These are phyloP conservation scores for Aphrophora alni DNA, from an alignment of 2,888 invertebrate genomes.

Conservation along the genomic window DNA sequence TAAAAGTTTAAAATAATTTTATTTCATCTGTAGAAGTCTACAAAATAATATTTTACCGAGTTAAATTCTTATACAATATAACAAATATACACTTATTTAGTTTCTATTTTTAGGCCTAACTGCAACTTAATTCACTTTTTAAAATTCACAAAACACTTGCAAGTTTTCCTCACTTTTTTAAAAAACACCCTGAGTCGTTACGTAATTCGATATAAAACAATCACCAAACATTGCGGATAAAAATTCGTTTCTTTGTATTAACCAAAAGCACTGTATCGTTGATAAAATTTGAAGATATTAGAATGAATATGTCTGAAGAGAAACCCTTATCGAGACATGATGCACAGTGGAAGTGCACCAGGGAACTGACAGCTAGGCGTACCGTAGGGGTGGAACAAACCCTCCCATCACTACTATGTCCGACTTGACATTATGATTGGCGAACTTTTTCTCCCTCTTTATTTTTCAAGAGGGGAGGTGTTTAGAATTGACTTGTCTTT, in stretches of 20 bases:
- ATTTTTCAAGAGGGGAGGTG: conserved; percentile 29
- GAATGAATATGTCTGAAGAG: background rate
- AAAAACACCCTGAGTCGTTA: too few relatives aligned
- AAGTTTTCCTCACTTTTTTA: too few relatives aligned
- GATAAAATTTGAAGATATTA: background rate
- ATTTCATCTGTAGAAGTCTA: too few relatives aligned
- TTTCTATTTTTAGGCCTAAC: too few relatives aligned
- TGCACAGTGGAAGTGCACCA: conserved; percentile 11
- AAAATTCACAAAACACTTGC: too few relatives aligned
- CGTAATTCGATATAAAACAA: too few relatives aligned
- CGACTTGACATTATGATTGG: conserved; percentile 17
- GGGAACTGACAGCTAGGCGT: conserved; percentile 14
- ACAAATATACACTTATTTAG: too few relatives aligned
- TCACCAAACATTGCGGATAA: background rate
- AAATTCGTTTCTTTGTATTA: background rate
- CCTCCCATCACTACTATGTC: conserved; percentile 6
- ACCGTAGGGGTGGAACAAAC: background rate
- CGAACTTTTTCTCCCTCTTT: conserved; percentile 33
- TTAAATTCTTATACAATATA: too few relatives aligned
- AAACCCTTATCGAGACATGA: conserved; percentile 10
- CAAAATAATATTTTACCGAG: too few relatives aligned
- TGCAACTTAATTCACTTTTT: too few relatives aligned
- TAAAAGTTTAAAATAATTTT: too few relatives aligned
- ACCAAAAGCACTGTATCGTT: background rate
- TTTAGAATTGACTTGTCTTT: conserved; percentile 37